Base-by-base conservation (phyloP, 2,888 invertebrate genomes). In the Acrocyrtus sp. region DNA sequence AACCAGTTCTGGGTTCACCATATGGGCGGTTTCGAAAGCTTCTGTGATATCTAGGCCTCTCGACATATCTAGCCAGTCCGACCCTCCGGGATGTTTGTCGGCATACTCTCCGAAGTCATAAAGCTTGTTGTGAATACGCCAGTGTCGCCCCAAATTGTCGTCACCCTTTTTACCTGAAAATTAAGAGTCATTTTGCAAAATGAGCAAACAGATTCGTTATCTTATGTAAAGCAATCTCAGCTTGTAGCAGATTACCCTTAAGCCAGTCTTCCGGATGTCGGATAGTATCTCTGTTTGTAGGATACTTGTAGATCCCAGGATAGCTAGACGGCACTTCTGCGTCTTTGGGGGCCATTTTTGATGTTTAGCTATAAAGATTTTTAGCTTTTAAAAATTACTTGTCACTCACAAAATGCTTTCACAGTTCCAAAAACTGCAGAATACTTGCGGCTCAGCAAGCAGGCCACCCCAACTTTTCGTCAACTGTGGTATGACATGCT, bases 41-140 rank as follows among this genome's bases (percentile, higher is more conserved):
- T 93, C 93, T 0, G 93, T 93, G 72, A 93, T 91, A 81, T 94
- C 93, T 15, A 58, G 19, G 0, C 92, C 93, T 87, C 90, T 68
- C 6, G 81, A 79, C n/a, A 72, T 24, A 2, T 60, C 51, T 15
- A 82, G 48, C 82, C 82, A 82, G 10, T 79, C 79, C 8, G 74
- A 83, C 0, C 87, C 85, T 70, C 86, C 86, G 2, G 88, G 88
- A 82, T 88, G 88, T 24, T 83, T 82, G 3, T 83, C 81, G 3
- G 87, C 83, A 79, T 88, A 89, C 3, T 86, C 83, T 0, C 87
- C 86, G 58, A 88, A 83, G 78, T 88, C 87, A 82, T 89, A 88
- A 0, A 88, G 73, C 26, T 80, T 80, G 61, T 82, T 76, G 62
- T 82, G 81, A 24, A 82, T 77, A 45, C 82, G 66, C 82, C 82